A percentile compares a stretch with the other conserved stretches of the same genome.
phyloP scores from a whole-genome alignment of 2,113 vertebrate genomes.

The Pituophis catenifer region DNA sequence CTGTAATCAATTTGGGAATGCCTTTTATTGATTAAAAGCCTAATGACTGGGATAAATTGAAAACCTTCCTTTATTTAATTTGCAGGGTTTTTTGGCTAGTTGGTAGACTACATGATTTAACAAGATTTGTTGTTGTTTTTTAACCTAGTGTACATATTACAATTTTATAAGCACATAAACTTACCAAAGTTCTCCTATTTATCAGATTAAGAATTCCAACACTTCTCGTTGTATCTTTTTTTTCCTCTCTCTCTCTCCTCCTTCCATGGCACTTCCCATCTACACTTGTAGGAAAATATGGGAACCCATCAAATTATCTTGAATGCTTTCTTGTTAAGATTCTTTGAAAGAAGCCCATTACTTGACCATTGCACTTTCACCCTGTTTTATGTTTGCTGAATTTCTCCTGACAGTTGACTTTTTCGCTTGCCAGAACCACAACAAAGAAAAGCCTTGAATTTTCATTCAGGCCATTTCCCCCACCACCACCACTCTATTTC shows the following conservation, averaged over 20 bases:
- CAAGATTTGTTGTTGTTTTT: not conserved
- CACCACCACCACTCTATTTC: conserved; percentile 33
- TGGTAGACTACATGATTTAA: not conserved
- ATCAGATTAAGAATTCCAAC: not conserved
- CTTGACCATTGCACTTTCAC: conserved; percentile 43
- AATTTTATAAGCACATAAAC: conserved; percentile 22
- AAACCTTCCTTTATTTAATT: conserved; percentile 57
- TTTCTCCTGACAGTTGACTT: conserved; percentile 71
- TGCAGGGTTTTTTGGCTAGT: conserved; percentile 28
- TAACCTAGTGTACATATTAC: conserved; percentile 33
- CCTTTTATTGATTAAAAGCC: not conserved
- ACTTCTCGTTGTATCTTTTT: conserved; percentile 14
- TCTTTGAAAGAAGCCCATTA: conserved; percentile 56
- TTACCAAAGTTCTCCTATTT: not conserved
- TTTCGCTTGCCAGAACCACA: conserved; percentile 75
- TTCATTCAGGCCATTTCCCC: conserved; percentile 64
- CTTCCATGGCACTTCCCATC: not conserved
- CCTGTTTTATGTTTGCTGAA: conserved; percentile 70
- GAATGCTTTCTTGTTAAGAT: conserved; percentile 57
- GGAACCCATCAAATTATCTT: conserved; percentile 52
- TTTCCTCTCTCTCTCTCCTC: not conserved
- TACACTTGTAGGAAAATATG: conserved; percentile 21
- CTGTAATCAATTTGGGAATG: not conserved
- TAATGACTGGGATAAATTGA: not conserved
- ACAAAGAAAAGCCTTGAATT: conserved; percentile 74